These are phyloP conservation scores for Eutrigla gurnardus DNA, from an alignment of 2,797 vertebrate genomes.

Conservation along the genomic window DNA sequence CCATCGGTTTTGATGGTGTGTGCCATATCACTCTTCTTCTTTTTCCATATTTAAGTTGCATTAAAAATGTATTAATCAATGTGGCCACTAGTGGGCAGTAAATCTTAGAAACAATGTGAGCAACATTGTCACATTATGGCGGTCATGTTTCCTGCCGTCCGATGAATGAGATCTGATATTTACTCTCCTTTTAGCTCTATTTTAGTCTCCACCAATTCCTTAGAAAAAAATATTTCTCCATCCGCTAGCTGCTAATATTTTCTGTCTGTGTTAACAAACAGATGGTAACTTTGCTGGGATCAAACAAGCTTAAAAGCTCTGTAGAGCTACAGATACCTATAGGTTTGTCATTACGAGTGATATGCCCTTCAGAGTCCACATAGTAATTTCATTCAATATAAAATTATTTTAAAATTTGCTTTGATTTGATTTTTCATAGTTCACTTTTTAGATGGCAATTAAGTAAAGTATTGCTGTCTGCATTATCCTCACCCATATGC, in stretches of 20 bases:
- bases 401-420: conserved; percentile 41
- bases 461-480: conserved; percentile 4
- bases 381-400: background rate
- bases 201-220: background rate
- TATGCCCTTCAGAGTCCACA: background rate
- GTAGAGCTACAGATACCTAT: background rate
- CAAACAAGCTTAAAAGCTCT: background rate
- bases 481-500: background rate
- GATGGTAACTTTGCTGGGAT: background rate
- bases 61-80: conserved; percentile 42
- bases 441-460: background rate
- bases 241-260: background rate
- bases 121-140: background rate
- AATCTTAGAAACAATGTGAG: background rate
- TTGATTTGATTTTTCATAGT: background rate
- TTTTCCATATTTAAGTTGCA: background rate
- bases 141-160: background rate
- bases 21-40: conserved; percentile 13
- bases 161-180: background rate
- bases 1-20: conserved; percentile 6
- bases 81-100: conserved; percentile 6
- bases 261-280: background rate
- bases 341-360: background rate
- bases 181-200: background rate
- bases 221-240: background rate